Percentiles rank a stretch among this genome's conserved stretches.
phyloP scores from a whole-genome alignment of 2,797 vertebrate species.

The Iguana delicatissima region DNA sequence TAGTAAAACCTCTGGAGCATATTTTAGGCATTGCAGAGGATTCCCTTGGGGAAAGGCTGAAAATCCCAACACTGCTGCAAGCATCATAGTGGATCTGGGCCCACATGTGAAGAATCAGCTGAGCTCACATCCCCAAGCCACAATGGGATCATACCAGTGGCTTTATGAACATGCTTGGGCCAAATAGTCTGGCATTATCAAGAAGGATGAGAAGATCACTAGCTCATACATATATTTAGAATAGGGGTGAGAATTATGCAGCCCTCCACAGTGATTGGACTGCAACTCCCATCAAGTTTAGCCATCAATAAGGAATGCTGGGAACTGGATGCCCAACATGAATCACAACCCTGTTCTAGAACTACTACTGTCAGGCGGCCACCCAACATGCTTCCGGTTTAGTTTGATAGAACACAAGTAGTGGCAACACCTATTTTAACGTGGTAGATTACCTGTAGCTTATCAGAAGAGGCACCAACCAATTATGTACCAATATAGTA shows the following conservation, averaged over 20 bases:
- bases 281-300: not conserved
- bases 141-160: not conserved
- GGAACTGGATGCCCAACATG: too few relatives aligned
- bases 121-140: not conserved
- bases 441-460: too few relatives aligned
- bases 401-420: not conserved
- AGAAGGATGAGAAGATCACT: not conserved
- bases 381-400: not conserved
- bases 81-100: too few relatives aligned
- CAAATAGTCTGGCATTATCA: too few relatives aligned
- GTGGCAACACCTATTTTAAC: not conserved
- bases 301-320: not conserved
- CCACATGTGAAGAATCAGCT: not conserved
- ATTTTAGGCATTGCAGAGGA: too few relatives aligned
- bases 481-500: not conserved
- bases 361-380: not conserved
- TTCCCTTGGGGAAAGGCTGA: too few relatives aligned
- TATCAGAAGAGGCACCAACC: not conserved
- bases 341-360: too few relatives aligned
- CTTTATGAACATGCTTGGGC: not conserved
- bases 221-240: too few relatives aligned
- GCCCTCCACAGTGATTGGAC: too few relatives aligned
- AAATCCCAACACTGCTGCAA: too few relatives aligned
- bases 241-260: too few relatives aligned
- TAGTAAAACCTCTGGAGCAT: too few relatives aligned